Conservation (phyloP, 1,140 invertebrate genomes). For the Drosophila eugracilis region DNA sequence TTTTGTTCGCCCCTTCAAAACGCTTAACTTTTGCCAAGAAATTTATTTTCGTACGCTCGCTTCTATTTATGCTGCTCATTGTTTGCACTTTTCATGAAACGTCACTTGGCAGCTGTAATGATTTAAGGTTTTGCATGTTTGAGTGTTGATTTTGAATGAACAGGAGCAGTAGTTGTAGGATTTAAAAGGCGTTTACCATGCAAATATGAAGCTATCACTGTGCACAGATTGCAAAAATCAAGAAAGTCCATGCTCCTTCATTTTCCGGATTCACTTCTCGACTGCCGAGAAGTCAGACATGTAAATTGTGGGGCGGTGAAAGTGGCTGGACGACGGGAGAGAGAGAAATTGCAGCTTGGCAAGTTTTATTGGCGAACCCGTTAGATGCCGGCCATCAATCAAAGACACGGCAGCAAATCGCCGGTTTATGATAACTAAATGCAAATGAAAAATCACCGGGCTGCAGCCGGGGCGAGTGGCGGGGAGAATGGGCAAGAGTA, state of each 20-base stretch:
- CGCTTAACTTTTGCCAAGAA: conserved; percentile 13
- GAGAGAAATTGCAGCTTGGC: conserved; percentile 15
- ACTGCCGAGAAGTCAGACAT: conserved; percentile 26
- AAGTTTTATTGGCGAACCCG: conserved; percentile 28
- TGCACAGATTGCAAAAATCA: neutral
- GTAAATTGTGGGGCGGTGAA: conserved; percentile 28
- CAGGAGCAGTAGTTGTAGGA: too few relatives aligned
- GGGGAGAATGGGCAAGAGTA: conserved; percentile 25
- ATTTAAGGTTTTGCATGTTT: too few relatives aligned
- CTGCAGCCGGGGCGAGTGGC: conserved; percentile 18
- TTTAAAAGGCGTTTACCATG: too few relatives aligned
- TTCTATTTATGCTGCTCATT: conserved; percentile 19
- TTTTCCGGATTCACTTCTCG: conserved; percentile 27
- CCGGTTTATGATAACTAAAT: conserved; percentile 64
- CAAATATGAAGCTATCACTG: too few relatives aligned
- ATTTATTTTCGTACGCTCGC: conserved; percentile 17
- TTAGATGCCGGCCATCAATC: conserved; percentile 29
- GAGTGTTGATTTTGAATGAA: too few relatives aligned
- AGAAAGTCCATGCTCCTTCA: neutral
- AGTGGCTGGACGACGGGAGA: conserved; percentile 10
- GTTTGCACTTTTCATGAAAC: conserved; percentile 15
- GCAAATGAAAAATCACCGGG: conserved; percentile 48
- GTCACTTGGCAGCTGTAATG: conserved; percentile 1
- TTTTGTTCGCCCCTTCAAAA: neutral
- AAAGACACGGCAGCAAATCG: conserved; percentile 44